A percentile compares a stretch with the other conserved stretches of the same genome.
Evolutionary conservation across 2,113 vertebrate genomes (phyloP).

Genomic region (Astatoreochromis straeleni): DNA sequence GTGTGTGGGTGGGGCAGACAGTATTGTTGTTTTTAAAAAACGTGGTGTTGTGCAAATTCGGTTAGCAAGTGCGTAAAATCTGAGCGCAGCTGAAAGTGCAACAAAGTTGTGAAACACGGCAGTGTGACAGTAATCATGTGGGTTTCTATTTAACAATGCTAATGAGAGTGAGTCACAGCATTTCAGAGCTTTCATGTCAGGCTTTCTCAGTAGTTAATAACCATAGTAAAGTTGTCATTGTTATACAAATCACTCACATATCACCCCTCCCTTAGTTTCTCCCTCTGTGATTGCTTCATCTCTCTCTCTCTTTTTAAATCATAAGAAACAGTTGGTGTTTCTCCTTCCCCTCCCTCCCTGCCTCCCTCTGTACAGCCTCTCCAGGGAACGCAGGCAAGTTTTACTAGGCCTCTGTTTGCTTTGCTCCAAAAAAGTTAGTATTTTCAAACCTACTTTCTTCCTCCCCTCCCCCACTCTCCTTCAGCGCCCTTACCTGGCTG

Average conservation of each 20-base stretch:
- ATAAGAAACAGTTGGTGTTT: background rate
- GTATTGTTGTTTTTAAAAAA: accelerated
- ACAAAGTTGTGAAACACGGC: background rate
- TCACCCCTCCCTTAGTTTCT: background rate
- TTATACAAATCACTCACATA: background rate
- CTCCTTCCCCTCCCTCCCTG: background rate
- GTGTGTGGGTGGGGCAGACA: background rate
- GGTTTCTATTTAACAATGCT: background rate
- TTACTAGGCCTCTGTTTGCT: background rate
- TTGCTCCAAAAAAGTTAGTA: background rate
- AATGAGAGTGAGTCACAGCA: background rate
- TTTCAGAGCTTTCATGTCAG: background rate
- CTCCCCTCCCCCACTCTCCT: constrained; percentile 38
- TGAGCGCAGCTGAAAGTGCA: background rate
- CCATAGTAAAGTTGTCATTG: background rate
- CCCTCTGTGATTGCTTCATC: constrained; percentile 8
- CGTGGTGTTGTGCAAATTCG: background rate
- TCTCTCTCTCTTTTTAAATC: background rate
- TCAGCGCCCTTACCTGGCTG: constrained; percentile 52
- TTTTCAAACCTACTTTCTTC: background rate
- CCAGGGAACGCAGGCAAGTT: background rate
- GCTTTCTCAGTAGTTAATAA: background rate
- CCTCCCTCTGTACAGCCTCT: background rate
- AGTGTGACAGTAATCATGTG: background rate
- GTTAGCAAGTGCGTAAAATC: background rate